These are phyloP conservation scores for Myodes glareolus DNA, from an alignment of 2,113 vertebrate genomes.

Conservation along the genomic window DNA sequence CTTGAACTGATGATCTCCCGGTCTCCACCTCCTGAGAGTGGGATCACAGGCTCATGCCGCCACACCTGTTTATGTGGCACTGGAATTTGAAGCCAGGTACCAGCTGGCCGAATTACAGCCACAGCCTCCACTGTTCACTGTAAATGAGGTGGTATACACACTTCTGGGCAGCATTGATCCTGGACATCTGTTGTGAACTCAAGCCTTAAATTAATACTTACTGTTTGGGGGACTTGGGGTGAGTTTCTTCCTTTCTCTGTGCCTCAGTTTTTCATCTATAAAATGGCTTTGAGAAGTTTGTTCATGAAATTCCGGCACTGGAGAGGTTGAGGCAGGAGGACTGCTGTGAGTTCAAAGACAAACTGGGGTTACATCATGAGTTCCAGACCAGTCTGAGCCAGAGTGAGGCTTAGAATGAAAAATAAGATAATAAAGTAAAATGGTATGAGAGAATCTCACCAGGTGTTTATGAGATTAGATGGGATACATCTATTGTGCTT, in stretches of 20 bases:
- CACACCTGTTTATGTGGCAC: background rate
- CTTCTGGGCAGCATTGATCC: background rate
- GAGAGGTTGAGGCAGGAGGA: background rate
- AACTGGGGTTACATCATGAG: background rate
- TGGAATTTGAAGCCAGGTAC: background rate
- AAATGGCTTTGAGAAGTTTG: background rate
- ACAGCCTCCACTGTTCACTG: background rate
- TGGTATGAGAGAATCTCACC: background rate
- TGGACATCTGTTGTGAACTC: background rate
- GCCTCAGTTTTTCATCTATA: background rate
- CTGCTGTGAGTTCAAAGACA: background rate
- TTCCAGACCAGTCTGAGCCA: background rate
- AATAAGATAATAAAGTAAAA: background rate
- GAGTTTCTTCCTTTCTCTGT: conserved; percentile 7
- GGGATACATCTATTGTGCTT: background rate
- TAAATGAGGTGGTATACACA: background rate
- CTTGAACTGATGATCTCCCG: background rate
- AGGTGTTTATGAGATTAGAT: conserved; percentile 39
- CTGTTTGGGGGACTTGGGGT: background rate
- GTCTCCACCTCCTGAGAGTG: background rate
- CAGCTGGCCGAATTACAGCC: accelerated
- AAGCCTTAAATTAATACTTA: background rate
- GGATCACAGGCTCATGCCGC: background rate
- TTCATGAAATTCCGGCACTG: background rate
- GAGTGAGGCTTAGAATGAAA: background rate